Evolutionary conservation across 2,797 vertebrate species (phyloP), one percentile per base, ranked within the genome.

Genomic region (Trachops cirrhosus): DNA sequence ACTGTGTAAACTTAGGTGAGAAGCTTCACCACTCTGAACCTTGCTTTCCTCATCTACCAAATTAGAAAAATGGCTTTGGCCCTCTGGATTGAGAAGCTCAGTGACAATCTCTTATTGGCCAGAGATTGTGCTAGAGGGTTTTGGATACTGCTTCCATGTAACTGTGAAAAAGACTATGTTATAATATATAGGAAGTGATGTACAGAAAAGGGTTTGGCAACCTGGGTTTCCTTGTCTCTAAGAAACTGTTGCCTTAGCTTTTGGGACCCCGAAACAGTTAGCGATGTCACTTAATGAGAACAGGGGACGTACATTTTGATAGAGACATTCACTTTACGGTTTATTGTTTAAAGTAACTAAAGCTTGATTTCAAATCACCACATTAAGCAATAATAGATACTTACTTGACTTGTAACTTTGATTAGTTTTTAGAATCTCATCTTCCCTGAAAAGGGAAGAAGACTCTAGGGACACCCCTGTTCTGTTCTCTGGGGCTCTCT

Each of bases 261-360:
- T 88, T 37, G 89, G 70, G 48, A 79, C 16, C 44, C 83, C 54
- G 70, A 57, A 32, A 46, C 46, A 41, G 54, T 71, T 54, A 48
- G 6, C 44, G 24, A 46, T 71, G 16, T 84, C 41, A 50, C 29
- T 91, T 84, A 57, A 67, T 77, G 85, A 75, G 52, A 84, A 79
- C 5, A n/a, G 50, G 48, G 67, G 26, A 15, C 1, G 0, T 77
- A 46, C 34, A 8, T 92, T 90, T 86, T 32, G 78, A 78, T 85
- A 86, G 57, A 87, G 62, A 32, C 46, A 12, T 82, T 82, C 22
- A 64, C 16, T 85, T 84, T 71, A 71, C 77, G 6, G 46, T n/a
- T 95, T 93, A 74, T 77, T 87, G 59, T 92, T 95, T 67, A 90
- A 87, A 80, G 71, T 75, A 78, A 95, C 86, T 41, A 83, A 89